These are phyloP conservation scores for Cichladusa arquata DNA, from an alignment of 2,113 vertebrate species.

Conservation along the genomic window DNA sequence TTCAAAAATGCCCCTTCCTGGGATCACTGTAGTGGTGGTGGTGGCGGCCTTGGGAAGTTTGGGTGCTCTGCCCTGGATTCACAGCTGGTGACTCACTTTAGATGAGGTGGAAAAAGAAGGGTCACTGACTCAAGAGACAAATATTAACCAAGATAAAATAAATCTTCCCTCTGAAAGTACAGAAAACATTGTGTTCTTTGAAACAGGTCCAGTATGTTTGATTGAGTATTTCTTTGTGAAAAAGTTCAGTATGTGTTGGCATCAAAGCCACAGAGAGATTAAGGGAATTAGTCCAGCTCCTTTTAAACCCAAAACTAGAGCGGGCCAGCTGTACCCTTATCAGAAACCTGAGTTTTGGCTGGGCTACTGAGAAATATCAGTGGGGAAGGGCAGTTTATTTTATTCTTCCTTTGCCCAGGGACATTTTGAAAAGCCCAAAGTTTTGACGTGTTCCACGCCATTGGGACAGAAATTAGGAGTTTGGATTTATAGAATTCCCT, in stretches of 20 bases:
- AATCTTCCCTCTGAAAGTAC: constrained; percentile 44
- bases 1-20: background rate
- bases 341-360: background rate
- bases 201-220: constrained; percentile 7
- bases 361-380: background rate
- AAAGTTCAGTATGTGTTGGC: constrained; percentile 20
- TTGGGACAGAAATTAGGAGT: background rate
- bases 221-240: constrained; percentile 41
- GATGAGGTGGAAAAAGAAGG: constrained; percentile 41
- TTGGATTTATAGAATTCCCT: background rate
- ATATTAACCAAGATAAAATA: constrained; percentile 50
- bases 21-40: background rate
- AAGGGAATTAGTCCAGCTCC: background rate
- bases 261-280: background rate
- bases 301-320: background rate
- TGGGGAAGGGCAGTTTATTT: background rate
- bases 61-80: background rate
- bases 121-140: constrained; percentile 39
- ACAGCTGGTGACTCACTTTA: background rate
- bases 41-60: background rate
- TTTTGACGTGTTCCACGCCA: background rate
- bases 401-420: background rate
- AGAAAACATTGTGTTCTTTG: constrained; percentile 58
- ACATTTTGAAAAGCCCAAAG: background rate
- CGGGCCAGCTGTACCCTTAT: background rate